These are phyloP conservation scores for Heliconius sara DNA, from an alignment of 2,888 invertebrate genomes.

Conservation along the genomic window DNA sequence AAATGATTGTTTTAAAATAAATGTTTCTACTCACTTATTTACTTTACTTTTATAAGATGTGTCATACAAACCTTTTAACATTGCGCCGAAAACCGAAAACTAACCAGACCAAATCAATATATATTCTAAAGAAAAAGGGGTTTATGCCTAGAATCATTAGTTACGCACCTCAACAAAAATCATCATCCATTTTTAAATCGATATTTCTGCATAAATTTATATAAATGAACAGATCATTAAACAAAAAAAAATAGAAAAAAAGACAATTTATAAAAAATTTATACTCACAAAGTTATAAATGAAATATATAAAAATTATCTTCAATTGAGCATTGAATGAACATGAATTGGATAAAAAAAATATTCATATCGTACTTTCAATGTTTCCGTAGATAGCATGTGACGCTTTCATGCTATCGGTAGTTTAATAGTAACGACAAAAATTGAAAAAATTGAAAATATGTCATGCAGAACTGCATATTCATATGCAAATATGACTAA, in stretches of 20 bases:
- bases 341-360: conserved; percentile 38
- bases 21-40: neutral
- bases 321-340: conserved; percentile 30
- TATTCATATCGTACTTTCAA: conserved; percentile 40
- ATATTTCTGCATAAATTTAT: neutral
- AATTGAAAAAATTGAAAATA: conserved; percentile 61
- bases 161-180: neutral
- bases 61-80: no score
- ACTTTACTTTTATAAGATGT: no score
- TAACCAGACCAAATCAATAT: neutral
- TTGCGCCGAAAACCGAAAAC: neutral
- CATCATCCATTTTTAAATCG: neutral
- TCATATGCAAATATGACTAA: conserved; percentile 74
- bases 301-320: conserved; percentile 20
- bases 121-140: neutral
- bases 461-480: conserved; percentile 66
- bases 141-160: neutral
- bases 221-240: neutral
- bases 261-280: neutral
- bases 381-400: conserved; percentile 48
- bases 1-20: neutral
- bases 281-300: conserved; percentile 4
- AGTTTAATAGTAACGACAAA: conserved; percentile 51
- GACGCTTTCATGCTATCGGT: conserved; percentile 47
- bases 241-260: neutral